These are phyloP conservation scores for Cladopsammia gracilis DNA, from an alignment of 64 coral and sea anemone genomes.

Conservation along the genomic window DNA sequence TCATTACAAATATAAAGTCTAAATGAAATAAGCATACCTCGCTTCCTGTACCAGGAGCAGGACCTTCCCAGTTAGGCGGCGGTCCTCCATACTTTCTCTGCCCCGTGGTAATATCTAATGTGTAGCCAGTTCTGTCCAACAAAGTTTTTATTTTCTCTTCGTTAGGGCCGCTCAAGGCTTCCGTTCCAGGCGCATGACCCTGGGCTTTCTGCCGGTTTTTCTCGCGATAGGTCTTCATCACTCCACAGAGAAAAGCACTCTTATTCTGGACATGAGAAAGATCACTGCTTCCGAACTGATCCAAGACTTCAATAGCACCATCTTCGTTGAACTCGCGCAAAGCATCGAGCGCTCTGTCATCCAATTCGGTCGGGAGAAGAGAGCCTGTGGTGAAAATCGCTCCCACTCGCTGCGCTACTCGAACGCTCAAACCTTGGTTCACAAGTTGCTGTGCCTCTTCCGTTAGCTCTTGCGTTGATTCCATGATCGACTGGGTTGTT, in stretches of 20 bases:
- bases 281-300: conserved; percentile 98
- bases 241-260: conserved; percentile 98
- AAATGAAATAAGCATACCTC: neutral
- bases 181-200: conserved; percentile 60
- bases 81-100: conserved; percentile 99
- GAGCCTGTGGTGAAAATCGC: conserved; percentile 86
- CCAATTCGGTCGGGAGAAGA: conserved; percentile 84
- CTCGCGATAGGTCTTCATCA: conserved; percentile 98
- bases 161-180: conserved; percentile 80
- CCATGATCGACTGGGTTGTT: neutral
- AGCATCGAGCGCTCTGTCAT: conserved; percentile 96
- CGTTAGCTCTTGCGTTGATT: conserved; percentile 38
- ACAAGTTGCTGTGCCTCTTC: conserved; percentile 86
- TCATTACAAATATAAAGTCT: neutral
- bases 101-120: conserved; percentile 97
- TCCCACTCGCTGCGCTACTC: conserved; percentile 82
- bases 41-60: conserved; percentile 87
- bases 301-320: conserved; percentile 92
- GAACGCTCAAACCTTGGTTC: conserved; percentile 76
- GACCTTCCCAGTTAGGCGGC: conserved; percentile 89
- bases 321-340: conserved; percentile 98
- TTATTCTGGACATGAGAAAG: conserved; percentile 99
- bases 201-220: conserved; percentile 88
- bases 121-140: conserved; percentile 94
- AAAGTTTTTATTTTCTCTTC: conserved; percentile 91